Evolutionary conservation across 2,113 vertebrate genomes (phyloP), one percentile per base, ranked within the genome.

Genomic region (Lepisosteus oculatus): DNA sequence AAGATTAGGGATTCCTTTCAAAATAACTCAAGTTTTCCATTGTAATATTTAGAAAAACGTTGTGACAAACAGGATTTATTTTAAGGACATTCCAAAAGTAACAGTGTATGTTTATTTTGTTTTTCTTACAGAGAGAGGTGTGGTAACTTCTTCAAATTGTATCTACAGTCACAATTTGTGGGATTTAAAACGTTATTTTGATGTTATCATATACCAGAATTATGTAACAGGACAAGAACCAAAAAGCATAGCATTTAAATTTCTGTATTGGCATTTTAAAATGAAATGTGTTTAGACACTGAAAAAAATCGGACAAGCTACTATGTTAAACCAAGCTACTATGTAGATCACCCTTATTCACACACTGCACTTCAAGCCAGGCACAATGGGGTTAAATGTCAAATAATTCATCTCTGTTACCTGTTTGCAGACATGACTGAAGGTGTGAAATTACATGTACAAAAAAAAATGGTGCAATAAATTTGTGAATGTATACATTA

Each of bases 391-490:
- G 9, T 51, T 51, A 51, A 5, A 51, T 51, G 1, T 51, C 5
- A 51, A 6, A 6, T 51, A 5, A 51, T 5, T 51, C 0, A 73
- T 29, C 6, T 29, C 29, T 61, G 47, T 12, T 61, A 43, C 13
- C 14, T 54, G 57, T 55, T 73, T 57, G 72, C 29, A 43, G 55
- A 15, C n/a, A 45, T 56, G 15, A 61, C 42, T 54, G 43, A 54
- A 65, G 64, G 74, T 71, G 68, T 85, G 75, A 84, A 69, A 51
- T 85, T 85, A 80, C 66, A 82, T 68, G 81, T 68, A 79, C 70
- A 77, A 72, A 43, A 69, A 17, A 44, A 72, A n/a, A 29, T 44
- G 45, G 78, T 86, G 83, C 84, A 84, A 78, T 85, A 85, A 75
- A 82, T 81, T 84, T 79, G 83, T 76, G 77, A 83, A 77, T 79